Percentiles rank a stretch among this genome's conserved stretches.
Conservation (phyloP, 2,888 invertebrate genomes). For the Acleris literana region DNA sequence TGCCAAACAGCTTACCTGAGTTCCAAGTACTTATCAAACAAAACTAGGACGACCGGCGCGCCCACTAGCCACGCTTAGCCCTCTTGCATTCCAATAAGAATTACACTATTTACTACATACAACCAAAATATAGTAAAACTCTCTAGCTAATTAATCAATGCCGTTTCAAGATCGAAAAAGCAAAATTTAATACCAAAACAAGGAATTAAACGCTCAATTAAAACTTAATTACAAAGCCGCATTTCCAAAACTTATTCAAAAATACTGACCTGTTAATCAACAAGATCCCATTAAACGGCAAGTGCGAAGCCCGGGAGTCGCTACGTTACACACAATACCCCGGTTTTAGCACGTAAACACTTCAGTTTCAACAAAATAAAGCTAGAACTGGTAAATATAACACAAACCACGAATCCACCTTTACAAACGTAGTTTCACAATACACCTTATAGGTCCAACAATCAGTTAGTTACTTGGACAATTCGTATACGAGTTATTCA, state of each 20-base stretch:
- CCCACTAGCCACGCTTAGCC: constrained; percentile 50
- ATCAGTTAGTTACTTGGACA: constrained; percentile 60
- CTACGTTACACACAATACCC: constrained; percentile 59
- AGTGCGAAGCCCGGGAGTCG: constrained; percentile 62
- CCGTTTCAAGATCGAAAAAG: background rate
- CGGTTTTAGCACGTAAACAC: constrained; percentile 77
- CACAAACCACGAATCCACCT: constrained; percentile 73
- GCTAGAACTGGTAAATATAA: constrained; percentile 73
- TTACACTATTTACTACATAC: constrained; percentile 45
- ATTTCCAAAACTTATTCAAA: constrained; percentile 1
- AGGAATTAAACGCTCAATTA: background rate
- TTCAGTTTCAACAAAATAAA: constrained; percentile 71
- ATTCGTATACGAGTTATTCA: constrained; percentile 59
- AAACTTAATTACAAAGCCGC: background rate
- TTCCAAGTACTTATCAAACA: constrained; percentile 42
- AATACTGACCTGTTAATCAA: constrained; percentile 72
- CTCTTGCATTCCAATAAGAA: constrained; percentile 57
- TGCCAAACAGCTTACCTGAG: constrained; percentile 40
- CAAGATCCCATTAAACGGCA: constrained; percentile 80
- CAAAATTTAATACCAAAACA: background rate
- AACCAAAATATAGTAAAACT: constrained; percentile 39
- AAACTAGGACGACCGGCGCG: constrained; percentile 74
- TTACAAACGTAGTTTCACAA: constrained; percentile 65
- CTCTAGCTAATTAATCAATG: background rate
- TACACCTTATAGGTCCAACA: constrained; percentile 58